Evolutionary conservation across 2,888 invertebrate species (phyloP), one percentile per base, ranked within the genome.

Genomic region (Stenichneumon culpator): DNA sequence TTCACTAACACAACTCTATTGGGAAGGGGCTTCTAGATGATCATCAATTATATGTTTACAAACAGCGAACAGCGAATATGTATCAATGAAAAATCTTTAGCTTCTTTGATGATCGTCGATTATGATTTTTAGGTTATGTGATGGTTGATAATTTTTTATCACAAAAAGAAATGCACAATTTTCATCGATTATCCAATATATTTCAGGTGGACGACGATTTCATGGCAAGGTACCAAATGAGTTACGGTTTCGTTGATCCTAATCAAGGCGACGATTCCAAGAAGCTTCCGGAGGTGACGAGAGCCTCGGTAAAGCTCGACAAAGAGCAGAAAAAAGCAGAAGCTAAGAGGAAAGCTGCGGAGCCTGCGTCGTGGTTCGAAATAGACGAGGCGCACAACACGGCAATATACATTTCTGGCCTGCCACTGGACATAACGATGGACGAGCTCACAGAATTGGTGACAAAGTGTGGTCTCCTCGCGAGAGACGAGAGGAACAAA

Each of bases 381-480:
- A 95, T 98, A 44, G 96, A 98, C 86, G 97, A 98, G 82, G 96
- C 96, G 32, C 96, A 97, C 90, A 99, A 98, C 93, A 99, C 98
- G 2, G 99, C 98, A 94, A 98, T 99, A 0, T 99, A 99, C 95
- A 98, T 99, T 3, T 97, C 97, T 32, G 98, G 98, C 92, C 95
- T 99, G 88, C 99, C 99, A 0, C 92, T 95, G 79, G 98, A 99
- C 90, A 96, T 98, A 81, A 98, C 97, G 0, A 97, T 98, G 91
- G 97, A 98, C 87, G 97, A 98, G 92, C 98, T 99, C 94, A 96
- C 97, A 65, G 97, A 98, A 92, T 94, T 99, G 52, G 99, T 99
- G 98, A 96, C 97, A 89, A 99, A 99, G 94, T 99, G 97, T 95
- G 99, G 99, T 4, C 95, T 99, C 86, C 96, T 99, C 44, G 98